Evolutionary conservation across 1,140 invertebrate genomes (phyloP).

Genomic region (Lucilia cuprina): DNA sequence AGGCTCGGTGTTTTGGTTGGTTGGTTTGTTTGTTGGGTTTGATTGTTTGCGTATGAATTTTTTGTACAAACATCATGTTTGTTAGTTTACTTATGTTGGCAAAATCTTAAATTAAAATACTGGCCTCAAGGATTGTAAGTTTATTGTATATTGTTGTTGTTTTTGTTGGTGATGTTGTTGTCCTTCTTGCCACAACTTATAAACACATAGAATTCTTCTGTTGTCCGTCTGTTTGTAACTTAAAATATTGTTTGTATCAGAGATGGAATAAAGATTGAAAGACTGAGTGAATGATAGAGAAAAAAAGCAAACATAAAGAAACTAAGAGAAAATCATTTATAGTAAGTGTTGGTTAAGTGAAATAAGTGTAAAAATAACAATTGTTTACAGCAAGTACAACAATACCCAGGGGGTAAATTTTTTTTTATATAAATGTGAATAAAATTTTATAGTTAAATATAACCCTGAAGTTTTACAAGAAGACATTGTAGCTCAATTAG

Average conservation of each 20-base stretch:
- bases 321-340: conserved; percentile 13
- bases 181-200: not conserved
- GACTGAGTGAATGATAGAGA: not conserved
- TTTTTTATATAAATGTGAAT: not conserved
- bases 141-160: not conserved
- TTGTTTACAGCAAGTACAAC: conserved; percentile 20
- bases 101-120: conserved; percentile 34
- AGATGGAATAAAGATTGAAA: not conserved
- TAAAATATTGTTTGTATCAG: conserved; percentile 11
- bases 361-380: conserved; percentile 33
- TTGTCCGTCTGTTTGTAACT: not conserved
- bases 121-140: conserved; percentile 26
- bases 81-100: conserved; percentile 12
- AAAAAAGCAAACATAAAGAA: not conserved
- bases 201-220: not conserved
- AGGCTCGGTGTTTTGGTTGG: not conserved
- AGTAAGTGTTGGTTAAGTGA: conserved; percentile 29
- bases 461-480: too few relatives aligned
- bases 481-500: too few relatives aligned
- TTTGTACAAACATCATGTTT: conserved; percentile 34
- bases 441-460: too few relatives aligned
- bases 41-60: conserved; percentile 30
- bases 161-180: not conserved
- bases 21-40: not conserved
- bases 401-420: not conserved